Percentiles rank a stretch among this genome's conserved stretches.
phyloP scores from a whole-genome alignment of 2,797 vertebrate genomes.

The Lophius americanus region DNA sequence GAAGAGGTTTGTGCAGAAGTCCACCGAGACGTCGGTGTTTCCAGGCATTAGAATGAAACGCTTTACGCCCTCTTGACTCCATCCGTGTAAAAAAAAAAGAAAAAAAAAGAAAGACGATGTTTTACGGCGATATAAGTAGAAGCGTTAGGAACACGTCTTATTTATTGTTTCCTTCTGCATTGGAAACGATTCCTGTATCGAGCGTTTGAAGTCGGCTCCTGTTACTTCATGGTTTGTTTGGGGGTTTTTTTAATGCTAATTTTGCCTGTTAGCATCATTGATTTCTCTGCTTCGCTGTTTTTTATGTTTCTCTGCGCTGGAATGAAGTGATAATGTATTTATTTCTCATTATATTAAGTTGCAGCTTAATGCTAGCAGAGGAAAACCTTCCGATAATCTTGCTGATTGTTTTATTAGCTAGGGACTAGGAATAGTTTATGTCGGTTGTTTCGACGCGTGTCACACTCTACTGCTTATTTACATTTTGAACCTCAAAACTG shows the following conservation, averaged over 20 bases:
- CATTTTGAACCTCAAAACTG: no score
- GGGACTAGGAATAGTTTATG: background rate
- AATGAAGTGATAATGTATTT: slow-evolving; percentile 38
- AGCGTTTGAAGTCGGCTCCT: background rate
- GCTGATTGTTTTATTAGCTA: slow-evolving; percentile 5
- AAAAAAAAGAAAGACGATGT: no score
- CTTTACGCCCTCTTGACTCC: slow-evolving; percentile 11
- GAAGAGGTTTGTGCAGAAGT: slow-evolving; percentile 39
- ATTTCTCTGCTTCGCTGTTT: slow-evolving; percentile 12
- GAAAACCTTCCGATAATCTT: slow-evolving; percentile 18
- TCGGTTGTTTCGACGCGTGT: no score
- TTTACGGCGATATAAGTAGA: no score
- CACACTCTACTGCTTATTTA: no score
- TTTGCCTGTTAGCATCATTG: slow-evolving; percentile 6
- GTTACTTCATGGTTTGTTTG: background rate
- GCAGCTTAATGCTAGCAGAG: slow-evolving; percentile 9
- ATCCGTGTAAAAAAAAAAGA: background rate
- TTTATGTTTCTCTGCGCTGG: slow-evolving; percentile 21
- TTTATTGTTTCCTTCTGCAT: slow-evolving; percentile 4
- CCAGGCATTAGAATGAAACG: slow-evolving; percentile 11
- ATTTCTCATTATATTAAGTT: slow-evolving; percentile 21
- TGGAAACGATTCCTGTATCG: background rate
- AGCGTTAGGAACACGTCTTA: background rate
- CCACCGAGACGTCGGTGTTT: slow-evolving; percentile 29
- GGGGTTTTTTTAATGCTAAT: background rate